phyloP scores from a whole-genome alignment of 1,140 invertebrate species.

The Prorops nasuta region DNA sequence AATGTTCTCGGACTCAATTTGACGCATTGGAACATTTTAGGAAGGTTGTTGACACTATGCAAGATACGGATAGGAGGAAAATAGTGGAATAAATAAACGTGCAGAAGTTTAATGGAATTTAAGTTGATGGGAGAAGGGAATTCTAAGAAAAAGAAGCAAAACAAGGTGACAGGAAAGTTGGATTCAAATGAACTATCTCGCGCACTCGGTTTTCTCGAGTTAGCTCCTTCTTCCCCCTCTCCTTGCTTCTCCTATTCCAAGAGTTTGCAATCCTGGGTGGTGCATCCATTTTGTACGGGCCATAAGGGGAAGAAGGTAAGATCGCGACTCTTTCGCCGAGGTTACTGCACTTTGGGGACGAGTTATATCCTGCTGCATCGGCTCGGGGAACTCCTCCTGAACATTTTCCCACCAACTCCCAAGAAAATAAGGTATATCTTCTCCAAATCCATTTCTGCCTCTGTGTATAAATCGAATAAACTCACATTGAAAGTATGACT shows the following conservation, averaged over 20 bases:
- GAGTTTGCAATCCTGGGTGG: conserved; percentile 18
- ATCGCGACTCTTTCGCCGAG: conserved; percentile 31
- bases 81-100: neutral
- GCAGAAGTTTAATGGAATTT: conserved; percentile 9
- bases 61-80: no score
- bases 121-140: neutral
- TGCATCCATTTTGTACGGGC: conserved; percentile 50
- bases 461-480: no score
- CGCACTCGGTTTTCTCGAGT: conserved; percentile 29
- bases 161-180: conserved; percentile 13
- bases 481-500: no score
- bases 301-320: conserved; percentile 30
- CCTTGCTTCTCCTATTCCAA: neutral
- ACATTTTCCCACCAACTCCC: conserved; percentile 19
- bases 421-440: no score
- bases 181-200: conserved; percentile 25
- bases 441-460: no score
- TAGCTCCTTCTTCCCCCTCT: conserved; percentile 12
- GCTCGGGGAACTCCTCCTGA: conserved; percentile 25
- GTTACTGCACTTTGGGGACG: conserved; percentile 52
- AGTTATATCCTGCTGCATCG: conserved; percentile 43
- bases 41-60: no score
- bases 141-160: neutral
- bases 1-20: no score
- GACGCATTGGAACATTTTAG: no score